Evolutionary conservation across 2,113 vertebrate species (phyloP).

Genomic region (Pseudopipra pipra): DNA sequence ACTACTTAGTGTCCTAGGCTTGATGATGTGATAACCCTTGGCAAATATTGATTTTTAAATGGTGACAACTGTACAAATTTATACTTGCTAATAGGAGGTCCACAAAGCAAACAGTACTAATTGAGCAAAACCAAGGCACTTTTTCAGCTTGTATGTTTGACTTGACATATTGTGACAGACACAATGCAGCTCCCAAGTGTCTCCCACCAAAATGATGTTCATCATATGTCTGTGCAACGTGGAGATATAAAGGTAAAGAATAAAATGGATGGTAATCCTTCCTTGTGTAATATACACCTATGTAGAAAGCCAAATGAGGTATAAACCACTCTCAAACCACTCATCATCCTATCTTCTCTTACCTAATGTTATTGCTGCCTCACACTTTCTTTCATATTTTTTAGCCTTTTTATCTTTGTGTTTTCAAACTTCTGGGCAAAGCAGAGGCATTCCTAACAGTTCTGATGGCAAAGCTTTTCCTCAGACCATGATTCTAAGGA

Average conservation of each 20-base stretch:
- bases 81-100: constrained; percentile 53
- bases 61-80: constrained; percentile 66
- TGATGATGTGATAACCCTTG: constrained; percentile 57
- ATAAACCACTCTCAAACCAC: neutral
- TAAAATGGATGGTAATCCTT: neutral
- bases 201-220: neutral
- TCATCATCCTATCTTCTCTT: neutral
- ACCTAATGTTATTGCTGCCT: neutral
- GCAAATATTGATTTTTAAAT: constrained; percentile 66
- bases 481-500: neutral
- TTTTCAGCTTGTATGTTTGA: neutral
- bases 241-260: neutral
- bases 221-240: neutral
- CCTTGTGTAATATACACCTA: neutral
- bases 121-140: constrained; percentile 44
- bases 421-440: neutral
- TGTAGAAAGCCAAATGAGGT: neutral
- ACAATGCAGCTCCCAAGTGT: neutral
- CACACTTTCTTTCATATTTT: neutral
- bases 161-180: neutral
- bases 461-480: neutral
- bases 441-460: neutral
- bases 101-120: constrained; percentile 49
- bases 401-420: neutral
- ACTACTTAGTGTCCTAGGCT: constrained; percentile 49